Conservation (phyloP, 2,113 vertebrate genomes). For the Aramus guarauna region DNA sequence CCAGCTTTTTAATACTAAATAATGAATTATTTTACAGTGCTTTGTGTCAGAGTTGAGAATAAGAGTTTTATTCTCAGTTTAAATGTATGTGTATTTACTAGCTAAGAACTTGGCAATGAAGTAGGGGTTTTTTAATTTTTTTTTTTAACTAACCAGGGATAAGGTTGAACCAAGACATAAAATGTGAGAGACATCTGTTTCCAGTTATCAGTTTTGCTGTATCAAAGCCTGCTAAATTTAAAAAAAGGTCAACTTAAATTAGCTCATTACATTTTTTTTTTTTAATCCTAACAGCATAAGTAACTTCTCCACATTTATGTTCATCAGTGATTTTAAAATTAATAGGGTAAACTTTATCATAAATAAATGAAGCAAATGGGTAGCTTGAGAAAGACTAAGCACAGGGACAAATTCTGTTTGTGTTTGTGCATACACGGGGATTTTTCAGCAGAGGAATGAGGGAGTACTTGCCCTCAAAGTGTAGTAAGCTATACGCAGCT, state of each 20-base stretch:
- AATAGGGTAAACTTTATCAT: not conserved
- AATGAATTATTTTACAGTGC: not conserved
- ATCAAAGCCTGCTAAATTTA: not conserved
- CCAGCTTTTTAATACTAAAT: not conserved
- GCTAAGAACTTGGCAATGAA: not conserved
- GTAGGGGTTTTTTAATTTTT: not conserved
- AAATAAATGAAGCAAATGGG: not conserved
- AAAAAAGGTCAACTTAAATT: not conserved
- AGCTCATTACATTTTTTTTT: not conserved
- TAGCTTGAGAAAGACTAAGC: not conserved
- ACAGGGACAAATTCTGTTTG: not conserved
- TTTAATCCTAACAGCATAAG: not conserved
- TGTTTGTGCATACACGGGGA: not conserved
- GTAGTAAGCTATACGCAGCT: not conserved
- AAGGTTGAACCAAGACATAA: not conserved
- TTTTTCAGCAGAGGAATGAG: not conserved
- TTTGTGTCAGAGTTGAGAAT: not conserved
- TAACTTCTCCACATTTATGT: not conserved
- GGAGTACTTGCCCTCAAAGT: fast-evolving
- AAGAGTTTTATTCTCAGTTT: not conserved
- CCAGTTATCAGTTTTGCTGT: not conserved
- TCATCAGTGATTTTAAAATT: not conserved
- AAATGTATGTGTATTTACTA: not conserved
- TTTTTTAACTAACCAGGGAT: not conserved
- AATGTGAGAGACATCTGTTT: not conserved